Percentiles rank a stretch among this genome's conserved stretches.
These are phyloP conservation scores for Resseliella maxima DNA, from an alignment of 2,888 invertebrate species.

Conservation along the genomic window DNA sequence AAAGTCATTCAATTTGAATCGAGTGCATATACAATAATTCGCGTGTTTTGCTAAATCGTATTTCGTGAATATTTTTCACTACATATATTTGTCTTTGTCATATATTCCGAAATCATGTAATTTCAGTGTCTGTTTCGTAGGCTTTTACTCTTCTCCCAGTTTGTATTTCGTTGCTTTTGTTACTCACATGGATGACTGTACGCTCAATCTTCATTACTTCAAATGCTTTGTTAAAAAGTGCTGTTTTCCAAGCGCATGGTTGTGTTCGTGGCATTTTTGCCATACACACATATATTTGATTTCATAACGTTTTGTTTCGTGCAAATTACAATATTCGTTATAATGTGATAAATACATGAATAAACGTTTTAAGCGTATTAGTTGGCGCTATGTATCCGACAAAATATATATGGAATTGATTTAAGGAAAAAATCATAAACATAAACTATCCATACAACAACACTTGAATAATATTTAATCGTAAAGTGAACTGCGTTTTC, in stretches of 20 bases:
- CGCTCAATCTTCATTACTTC: background rate
- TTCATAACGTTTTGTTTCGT: background rate
- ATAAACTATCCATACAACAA: too few relatives aligned
- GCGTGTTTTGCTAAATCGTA: background rate
- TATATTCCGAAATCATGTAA: background rate
- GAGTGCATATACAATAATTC: background rate
- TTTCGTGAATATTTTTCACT: background rate
- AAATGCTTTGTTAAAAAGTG: background rate
- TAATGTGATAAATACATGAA: background rate
- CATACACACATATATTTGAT: background rate
- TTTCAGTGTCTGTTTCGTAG: background rate
- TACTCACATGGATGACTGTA: slow-evolving; percentile 29
- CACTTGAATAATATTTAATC: background rate
- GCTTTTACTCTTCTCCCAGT: background rate
- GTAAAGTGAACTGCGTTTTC: too few relatives aligned
- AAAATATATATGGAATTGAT: background rate
- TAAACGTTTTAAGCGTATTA: background rate
- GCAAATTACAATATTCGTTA: background rate
- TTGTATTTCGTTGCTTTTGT: background rate
- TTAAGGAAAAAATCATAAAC: slow-evolving; percentile 2
- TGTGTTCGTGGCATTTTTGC: slow-evolving; percentile 38
- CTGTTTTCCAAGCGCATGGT: background rate
- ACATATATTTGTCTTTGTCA: background rate
- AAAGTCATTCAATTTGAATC: too few relatives aligned
- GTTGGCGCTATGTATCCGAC: background rate